Percentiles rank a stretch among this genome's conserved stretches.
Conservation (phyloP, 2,113 vertebrate species). For the Odontophorus gujanensis region DNA sequence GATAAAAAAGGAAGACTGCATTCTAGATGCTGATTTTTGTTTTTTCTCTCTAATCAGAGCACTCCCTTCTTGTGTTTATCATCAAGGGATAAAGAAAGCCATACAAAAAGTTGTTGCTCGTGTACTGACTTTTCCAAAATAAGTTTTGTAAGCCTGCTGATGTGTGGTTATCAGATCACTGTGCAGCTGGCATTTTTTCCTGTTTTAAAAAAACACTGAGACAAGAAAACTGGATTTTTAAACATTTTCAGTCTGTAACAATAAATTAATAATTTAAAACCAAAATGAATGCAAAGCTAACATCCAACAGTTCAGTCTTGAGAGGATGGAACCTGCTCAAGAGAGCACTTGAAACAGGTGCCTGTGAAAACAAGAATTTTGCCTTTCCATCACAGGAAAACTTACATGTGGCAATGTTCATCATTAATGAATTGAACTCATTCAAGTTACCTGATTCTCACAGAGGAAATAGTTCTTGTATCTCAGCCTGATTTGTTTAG, state of each 20-base stretch:
- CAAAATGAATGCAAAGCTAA: background rate
- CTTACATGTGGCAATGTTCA: background rate
- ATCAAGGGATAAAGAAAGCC: background rate
- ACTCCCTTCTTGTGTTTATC: background rate
- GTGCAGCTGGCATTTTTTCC: background rate
- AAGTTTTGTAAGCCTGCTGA: background rate
- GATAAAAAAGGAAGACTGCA: background rate
- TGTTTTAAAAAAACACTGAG: background rate
- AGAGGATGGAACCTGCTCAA: background rate
- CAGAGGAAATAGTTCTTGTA: background rate
- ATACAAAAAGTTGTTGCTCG: background rate
- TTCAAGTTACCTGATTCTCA: background rate
- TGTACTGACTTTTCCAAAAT: background rate
- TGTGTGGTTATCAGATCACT: background rate
- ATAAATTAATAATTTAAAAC: background rate
- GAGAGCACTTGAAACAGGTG: background rate
- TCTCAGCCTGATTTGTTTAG: background rate
- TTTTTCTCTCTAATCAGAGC: background rate
- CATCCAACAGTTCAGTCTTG: background rate
- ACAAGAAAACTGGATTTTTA: background rate
- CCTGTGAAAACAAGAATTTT: background rate
- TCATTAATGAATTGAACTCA: background rate
- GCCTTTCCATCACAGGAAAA: background rate
- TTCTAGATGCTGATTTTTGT: background rate
- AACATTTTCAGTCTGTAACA: background rate